These are phyloP conservation scores for Trissolcus japonicus DNA, from an alignment of 2,888 invertebrate genomes.

Conservation along the genomic window DNA sequence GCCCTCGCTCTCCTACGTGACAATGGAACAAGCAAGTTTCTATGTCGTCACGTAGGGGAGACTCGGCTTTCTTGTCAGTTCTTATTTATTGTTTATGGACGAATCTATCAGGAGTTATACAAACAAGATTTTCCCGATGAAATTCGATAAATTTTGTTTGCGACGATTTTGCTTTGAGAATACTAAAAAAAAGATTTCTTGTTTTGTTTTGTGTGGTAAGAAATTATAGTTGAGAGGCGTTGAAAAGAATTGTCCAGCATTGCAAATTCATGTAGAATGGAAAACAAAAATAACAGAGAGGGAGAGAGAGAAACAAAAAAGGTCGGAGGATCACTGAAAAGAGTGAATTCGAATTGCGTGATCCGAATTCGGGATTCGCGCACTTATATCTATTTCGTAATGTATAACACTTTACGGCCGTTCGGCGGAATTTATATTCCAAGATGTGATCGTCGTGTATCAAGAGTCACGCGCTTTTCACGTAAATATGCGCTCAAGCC, in stretches of 20 bases:
- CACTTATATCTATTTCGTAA: conserved; percentile 35
- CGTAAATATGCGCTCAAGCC: conserved; percentile 68
- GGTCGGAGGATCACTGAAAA: background rate
- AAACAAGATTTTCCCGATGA: conserved; percentile 10
- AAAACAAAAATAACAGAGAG: background rate
- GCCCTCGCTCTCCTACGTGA: conserved; percentile 51
- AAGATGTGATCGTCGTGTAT: conserved; percentile 59
- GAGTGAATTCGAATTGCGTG: too few species aligned
- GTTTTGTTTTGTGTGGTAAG: background rate
- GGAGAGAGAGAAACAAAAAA: too few species aligned
- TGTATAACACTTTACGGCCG: conserved; percentile 55
- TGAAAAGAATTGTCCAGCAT: too few species aligned
- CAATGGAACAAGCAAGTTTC: conserved; percentile 45
- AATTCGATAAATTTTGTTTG: background rate
- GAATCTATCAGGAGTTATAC: conserved; percentile 15
- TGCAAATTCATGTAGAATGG: too few species aligned
- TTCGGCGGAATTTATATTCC: conserved; percentile 67
- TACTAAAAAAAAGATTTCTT: conserved; percentile 2
- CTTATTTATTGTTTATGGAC: conserved; percentile 33
- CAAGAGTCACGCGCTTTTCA: conserved; percentile 65
- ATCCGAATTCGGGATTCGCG: conserved; percentile 27
- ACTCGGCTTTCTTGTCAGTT: conserved; percentile 20
- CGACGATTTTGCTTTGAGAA: too few species aligned
- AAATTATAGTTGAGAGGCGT: too few species aligned
- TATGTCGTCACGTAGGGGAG: conserved; percentile 26